Base-by-base conservation (phyloP, 2,888 invertebrate genomes). In the Rhyacophila evoluta region DNA sequence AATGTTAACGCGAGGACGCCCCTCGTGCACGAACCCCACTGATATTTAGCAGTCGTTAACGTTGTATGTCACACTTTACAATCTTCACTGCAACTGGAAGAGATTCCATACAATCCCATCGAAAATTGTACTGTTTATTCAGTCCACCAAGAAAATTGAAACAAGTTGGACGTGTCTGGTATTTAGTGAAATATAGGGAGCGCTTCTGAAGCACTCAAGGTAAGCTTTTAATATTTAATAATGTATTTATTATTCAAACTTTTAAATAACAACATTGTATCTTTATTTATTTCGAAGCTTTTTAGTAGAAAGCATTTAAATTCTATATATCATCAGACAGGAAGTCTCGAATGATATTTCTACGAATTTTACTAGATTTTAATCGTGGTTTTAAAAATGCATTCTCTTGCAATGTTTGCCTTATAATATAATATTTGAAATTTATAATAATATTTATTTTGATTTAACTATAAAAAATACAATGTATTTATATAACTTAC, bases 101-200 rank as follows among this genome's bases (percentile, higher is more conserved):
- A 55, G 55, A 55, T 55, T 55, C 19, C 25, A 55, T 55, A 55
- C 55, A 19, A 2, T 55, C 55, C 55, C 10, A 55, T 10, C 19
- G 55, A 55, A 55, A 19, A 19, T 25, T 25, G 19, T 55, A 25
- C 55, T 3, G 10, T 1, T 55, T 55, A n/a, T 10, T 55, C 55
- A 55, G 55, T 55, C 55, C 55, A 10, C 55, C 25, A 55, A 55
- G 55, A 55, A 55, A 19, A 55, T 55, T 55, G 10, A 8, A 19
- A 25, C 55, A 10, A 10, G 19, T 19, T 55, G 55, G 55, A 55
- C 55, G 55, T 25, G 55, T 25, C 19, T 55, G 55, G 55, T 15
- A 19, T 55, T 55, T 19, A 15, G 55, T 55, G 55, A 55, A 55
- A 55, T 55, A 12, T 55, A 55, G 25, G 55, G 55, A 55, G 55